A percentile compares a stretch with the other conserved stretches of the same genome.
Evolutionary conservation across 1,140 invertebrate species (phyloP).

Genomic region (Ceratitis capitata): DNA sequence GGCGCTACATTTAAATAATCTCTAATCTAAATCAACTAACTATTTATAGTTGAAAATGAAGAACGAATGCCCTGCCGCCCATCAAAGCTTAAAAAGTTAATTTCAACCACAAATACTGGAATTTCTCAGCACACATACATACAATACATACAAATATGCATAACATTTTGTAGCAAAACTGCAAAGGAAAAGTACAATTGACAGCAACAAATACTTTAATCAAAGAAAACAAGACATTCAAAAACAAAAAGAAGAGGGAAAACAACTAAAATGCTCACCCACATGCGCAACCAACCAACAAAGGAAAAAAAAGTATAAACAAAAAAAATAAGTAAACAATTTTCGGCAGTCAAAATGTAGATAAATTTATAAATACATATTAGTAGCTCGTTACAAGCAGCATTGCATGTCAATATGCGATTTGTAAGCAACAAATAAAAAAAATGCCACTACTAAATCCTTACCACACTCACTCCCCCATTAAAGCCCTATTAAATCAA

Average conservation of each 20-base stretch:
- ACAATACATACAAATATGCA: too few species aligned
- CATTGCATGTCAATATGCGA: conserved; percentile 26
- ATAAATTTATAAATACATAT: background rate
- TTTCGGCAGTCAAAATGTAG: background rate
- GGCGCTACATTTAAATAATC: too few species aligned
- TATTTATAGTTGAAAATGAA: too few species aligned
- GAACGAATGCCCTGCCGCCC: background rate
- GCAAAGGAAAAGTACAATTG: background rate
- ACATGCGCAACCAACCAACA: background rate
- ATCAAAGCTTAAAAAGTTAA: background rate
- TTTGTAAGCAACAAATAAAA: background rate
- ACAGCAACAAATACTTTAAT: background rate
- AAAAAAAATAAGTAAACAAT: background rate
- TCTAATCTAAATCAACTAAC: too few species aligned
- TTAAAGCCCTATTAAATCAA: too few species aligned
- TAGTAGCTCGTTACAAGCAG: background rate
- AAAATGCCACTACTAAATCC: background rate
- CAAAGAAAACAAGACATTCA: background rate
- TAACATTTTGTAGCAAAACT: background rate
- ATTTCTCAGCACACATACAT: too few species aligned
- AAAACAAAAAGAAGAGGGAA: too few species aligned
- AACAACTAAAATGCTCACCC: background rate
- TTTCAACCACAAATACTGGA: background rate
- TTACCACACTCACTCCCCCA: background rate
- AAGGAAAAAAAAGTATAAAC: background rate